Evolutionary conservation across 2,113 vertebrate species (phyloP).

Genomic region (Pyrgilauda ruficollis): DNA sequence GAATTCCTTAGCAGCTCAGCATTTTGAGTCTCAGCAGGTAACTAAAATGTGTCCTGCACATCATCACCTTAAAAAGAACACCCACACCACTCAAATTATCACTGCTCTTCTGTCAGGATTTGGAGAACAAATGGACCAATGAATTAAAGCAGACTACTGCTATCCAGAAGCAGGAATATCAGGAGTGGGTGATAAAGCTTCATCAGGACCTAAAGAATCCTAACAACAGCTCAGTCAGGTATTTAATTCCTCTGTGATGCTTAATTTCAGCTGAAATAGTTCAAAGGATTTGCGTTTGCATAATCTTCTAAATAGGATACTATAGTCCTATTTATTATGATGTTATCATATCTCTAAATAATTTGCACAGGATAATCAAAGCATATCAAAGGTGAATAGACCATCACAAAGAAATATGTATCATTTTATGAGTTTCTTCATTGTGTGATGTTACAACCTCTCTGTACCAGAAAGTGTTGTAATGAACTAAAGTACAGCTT

Average conservation of each 20-base stretch:
- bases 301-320: neutral
- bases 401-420: neutral
- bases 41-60: neutral
- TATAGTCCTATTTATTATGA: neutral
- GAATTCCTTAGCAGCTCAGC: constrained; percentile 91
- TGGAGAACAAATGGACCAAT: constrained; percentile 95
- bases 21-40: constrained; percentile 97
- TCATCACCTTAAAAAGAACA: neutral
- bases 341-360: neutral
- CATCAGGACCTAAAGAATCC: constrained; percentile 94
- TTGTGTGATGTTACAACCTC: neutral
- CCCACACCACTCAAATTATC: neutral
- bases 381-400: neutral
- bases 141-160: constrained; percentile 91
- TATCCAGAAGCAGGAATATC: constrained; percentile 98
- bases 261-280: neutral
- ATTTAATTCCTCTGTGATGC: neutral
- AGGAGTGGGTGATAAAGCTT: constrained; percentile 96
- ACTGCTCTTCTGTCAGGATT: constrained; percentile 72
- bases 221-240: constrained; percentile 91
- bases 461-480: neutral
- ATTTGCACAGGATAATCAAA: neutral
- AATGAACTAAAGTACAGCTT: neutral
- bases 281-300: neutral
- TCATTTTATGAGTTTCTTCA: neutral